Percentiles rank a stretch among this genome's conserved stretches.
Evolutionary conservation across 1,140 invertebrate genomes (phyloP).

Genomic region (Eueides isabella): DNA sequence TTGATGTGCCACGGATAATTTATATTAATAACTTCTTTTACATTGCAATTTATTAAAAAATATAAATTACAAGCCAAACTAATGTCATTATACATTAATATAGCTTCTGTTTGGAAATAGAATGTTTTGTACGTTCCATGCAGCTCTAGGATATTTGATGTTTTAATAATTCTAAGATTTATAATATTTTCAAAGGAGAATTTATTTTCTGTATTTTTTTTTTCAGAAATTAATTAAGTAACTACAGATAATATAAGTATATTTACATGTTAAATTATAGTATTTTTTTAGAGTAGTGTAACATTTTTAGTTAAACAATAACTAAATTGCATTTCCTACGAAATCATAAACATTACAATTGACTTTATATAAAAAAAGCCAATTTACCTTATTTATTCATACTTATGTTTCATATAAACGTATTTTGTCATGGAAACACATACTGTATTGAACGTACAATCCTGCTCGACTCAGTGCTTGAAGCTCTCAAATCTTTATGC

Average conservation of each 20-base stretch:
- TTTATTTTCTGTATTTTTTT: no score
- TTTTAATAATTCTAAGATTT: no score
- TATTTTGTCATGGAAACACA: conserved; percentile 12
- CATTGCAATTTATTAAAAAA: conserved; percentile 8
- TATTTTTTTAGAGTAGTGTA: no score
- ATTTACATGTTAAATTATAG: no score
- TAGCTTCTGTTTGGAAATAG: background rate
- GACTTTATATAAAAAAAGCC: background rate
- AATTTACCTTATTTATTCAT: background rate
- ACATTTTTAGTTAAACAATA: no score
- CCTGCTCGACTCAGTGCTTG: conserved; percentile 7
- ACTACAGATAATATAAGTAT: no score
- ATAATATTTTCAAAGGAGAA: no score
- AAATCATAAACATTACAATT: no score
- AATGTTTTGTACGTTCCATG: background rate
- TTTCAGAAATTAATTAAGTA: no score
- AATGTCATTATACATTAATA: background rate
- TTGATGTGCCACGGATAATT: conserved; percentile 22
- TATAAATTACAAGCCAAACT: background rate
- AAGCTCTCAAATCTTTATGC: conserved; percentile 17
- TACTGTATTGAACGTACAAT: background rate
- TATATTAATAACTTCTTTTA: conserved; percentile 40
- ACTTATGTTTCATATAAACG: background rate
- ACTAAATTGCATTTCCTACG: no score
- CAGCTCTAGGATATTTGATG: background rate